These are phyloP conservation scores for Myotis lucifugus DNA, from an alignment of 2,113 vertebrate genomes.

Conservation along the genomic window DNA sequence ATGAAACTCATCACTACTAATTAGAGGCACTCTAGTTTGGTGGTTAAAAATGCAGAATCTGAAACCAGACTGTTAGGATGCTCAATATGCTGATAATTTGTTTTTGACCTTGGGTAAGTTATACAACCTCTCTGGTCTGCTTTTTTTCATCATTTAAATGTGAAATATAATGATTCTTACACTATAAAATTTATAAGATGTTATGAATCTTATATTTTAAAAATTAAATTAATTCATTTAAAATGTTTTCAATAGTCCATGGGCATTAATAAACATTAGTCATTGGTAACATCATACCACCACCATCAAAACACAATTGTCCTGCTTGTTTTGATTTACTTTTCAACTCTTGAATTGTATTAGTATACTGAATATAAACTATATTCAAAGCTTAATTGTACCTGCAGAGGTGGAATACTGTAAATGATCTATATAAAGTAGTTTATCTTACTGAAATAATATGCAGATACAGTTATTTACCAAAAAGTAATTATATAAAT, in stretches of 20 bases:
- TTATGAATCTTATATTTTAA: not conserved
- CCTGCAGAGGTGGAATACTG: not conserved
- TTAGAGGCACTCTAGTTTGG: not conserved
- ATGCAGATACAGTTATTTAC: not conserved
- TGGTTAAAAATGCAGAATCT: not conserved
- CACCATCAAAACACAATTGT: not conserved
- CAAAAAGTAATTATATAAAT: not conserved
- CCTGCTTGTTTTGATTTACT: conserved; percentile 22
- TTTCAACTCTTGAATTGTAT: conserved; percentile 62
- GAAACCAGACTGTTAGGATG: not conserved
- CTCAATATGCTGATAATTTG: not conserved
- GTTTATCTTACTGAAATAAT: conserved; percentile 29
- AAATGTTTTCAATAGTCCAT: not conserved
- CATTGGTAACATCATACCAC: not conserved
- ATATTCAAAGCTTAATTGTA: conserved; percentile 20
- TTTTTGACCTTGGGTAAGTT: conserved; percentile 38
- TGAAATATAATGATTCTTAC: conserved; percentile 12
- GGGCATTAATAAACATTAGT: not conserved
- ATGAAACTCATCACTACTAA: conserved; percentile 1
- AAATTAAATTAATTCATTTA: conserved; percentile 33
- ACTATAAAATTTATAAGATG: not conserved
- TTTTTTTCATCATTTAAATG: conserved; percentile 12
- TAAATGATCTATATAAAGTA: not conserved
- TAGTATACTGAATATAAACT: conserved; percentile 39
- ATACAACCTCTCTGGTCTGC: not conserved